phyloP scores from a whole-genome alignment of 2,113 vertebrate species.

The Pachycephala philippinensis region DNA sequence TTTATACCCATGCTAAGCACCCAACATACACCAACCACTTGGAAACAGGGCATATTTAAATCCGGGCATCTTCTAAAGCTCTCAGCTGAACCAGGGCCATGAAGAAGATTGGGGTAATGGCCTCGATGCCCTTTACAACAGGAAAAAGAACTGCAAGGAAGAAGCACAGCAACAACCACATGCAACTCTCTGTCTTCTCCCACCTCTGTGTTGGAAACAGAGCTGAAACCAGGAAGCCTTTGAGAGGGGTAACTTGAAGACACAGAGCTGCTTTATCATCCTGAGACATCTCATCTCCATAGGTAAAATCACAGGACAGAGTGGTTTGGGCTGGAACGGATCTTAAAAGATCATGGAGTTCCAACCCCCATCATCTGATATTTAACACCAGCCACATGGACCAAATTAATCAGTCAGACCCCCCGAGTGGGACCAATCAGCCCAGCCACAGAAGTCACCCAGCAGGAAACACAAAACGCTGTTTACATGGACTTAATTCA shows the following conservation, averaged over 20 bases:
- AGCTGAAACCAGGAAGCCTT: background rate
- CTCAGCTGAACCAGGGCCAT: background rate
- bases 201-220: rapidly evolving
- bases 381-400: background rate
- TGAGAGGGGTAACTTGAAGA: background rate
- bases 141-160: background rate
- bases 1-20: background rate
- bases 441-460: background rate
- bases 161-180: rapidly evolving
- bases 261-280: background rate
- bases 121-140: background rate
- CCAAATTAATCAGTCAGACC: background rate
- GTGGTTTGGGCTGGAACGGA: background rate
- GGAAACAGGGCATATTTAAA: background rate
- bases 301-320: background rate
- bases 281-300: background rate
- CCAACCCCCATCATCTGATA: background rate
- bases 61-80: background rate
- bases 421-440: background rate
- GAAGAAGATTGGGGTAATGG: rapidly evolving
- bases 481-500: background rate
- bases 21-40: background rate
- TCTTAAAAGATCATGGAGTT: background rate
- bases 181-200: background rate
- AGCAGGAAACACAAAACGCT: background rate